Percentiles rank a stretch among this genome's conserved stretches.
phyloP scores from a whole-genome alignment of 2,888 invertebrate genomes.

The Mactromeris polynyma region DNA sequence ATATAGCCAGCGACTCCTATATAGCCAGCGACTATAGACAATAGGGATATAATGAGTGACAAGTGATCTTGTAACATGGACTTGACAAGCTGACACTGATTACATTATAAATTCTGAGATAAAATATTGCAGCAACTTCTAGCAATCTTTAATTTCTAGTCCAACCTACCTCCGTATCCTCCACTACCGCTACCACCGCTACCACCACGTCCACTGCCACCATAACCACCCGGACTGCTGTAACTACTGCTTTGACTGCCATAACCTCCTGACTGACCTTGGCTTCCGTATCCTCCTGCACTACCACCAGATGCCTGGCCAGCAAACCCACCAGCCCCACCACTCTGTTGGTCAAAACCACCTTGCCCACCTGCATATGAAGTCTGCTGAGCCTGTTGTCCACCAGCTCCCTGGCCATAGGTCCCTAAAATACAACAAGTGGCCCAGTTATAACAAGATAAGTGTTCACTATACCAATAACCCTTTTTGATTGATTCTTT shows the following conservation, averaged over 20 bases:
- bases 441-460: not conserved
- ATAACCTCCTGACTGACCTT: constrained; percentile 41
- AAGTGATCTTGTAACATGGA: too few species aligned
- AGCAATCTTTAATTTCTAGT: not conserved
- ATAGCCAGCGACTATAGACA: too few species aligned
- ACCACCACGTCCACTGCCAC: constrained; percentile 49
- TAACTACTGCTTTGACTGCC: constrained; percentile 57
- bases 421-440: constrained; percentile 27
- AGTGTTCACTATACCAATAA: not conserved
- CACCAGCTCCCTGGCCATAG: constrained; percentile 44
- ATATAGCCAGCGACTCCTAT: too few species aligned
- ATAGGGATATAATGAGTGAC: too few species aligned
- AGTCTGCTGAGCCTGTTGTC: constrained; percentile 28
- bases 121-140: not conserved
- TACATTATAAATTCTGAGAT: too few species aligned
- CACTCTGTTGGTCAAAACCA: constrained; percentile 46
- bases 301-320: constrained; percentile 12
- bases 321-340: constrained; percentile 43
- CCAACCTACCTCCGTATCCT: constrained; percentile 44
- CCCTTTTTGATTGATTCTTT: constrained; percentile 18
- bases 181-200: constrained; percentile 65
- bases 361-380: constrained; percentile 16
- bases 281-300: constrained; percentile 42
- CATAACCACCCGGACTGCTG: constrained; percentile 42
- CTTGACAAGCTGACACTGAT: too few species aligned